Conservation (phyloP, 2,888 invertebrate species). For the Lepeophtheirus nordmannii region DNA sequence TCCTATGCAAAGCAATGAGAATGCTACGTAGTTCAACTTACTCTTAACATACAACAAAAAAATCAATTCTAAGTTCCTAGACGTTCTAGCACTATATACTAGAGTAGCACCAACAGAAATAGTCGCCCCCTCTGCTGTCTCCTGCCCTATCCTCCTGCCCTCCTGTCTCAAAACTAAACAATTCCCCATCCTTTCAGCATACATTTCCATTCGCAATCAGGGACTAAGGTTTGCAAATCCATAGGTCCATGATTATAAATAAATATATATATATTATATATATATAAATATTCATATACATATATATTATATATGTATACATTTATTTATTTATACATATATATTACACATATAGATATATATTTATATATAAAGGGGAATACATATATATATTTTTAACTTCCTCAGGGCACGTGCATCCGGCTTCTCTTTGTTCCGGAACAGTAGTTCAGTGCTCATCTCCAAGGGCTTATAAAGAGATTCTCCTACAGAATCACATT, state of each 20-base stretch:
- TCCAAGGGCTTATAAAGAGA: too few species aligned
- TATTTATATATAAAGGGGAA: conserved; percentile 2
- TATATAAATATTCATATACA: too few species aligned
- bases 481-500: too few species aligned
- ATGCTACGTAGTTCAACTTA: background rate
- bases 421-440: background rate
- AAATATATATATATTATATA: background rate
- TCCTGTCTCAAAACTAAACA: background rate
- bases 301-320: background rate
- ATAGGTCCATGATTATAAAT: background rate
- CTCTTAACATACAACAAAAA: background rate
- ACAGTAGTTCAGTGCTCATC: too few species aligned
- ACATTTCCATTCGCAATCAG: background rate
- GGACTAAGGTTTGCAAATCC: too few species aligned
- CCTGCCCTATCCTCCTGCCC: background rate
- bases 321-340: conserved; percentile 1
- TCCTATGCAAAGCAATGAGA: background rate
- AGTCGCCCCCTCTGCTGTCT: background rate
- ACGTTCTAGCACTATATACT: too few species aligned
- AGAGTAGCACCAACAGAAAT: too few species aligned
- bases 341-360: background rate
- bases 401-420: background rate
- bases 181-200: background rate
- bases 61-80: background rate
- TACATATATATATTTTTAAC: background rate